Percentiles rank a stretch among this genome's conserved stretches.
These are phyloP conservation scores for Drosophila fulvimacula DNA, from an alignment of 2,888 invertebrate genomes.

Conservation along the genomic window DNA sequence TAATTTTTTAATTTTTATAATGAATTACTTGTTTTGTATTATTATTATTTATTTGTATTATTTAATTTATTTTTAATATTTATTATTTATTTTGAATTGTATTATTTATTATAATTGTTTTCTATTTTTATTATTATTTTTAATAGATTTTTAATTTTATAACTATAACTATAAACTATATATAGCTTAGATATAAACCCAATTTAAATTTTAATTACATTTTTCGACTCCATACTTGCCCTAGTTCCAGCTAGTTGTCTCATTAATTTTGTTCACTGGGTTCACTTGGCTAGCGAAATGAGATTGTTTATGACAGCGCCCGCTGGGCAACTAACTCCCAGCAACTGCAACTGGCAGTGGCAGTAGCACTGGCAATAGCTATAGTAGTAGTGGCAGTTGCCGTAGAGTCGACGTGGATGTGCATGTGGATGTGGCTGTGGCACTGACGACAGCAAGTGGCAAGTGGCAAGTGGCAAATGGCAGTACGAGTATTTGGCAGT, in stretches of 20 bases:
- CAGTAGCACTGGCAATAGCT: slow-evolving; percentile 14
- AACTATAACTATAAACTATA: too few species aligned
- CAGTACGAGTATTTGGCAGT: slow-evolving; percentile 69
- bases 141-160: too few species aligned
- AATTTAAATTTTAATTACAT: neutral
- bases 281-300: slow-evolving; percentile 49
- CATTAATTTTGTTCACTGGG: slow-evolving; percentile 40
- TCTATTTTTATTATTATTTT: too few species aligned
- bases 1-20: too few species aligned
- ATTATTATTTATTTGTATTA: too few species aligned
- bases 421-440: slow-evolving; percentile 19
- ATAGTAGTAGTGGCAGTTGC: neutral
- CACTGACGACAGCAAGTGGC: slow-evolving; percentile 62
- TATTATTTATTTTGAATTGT: too few species aligned
- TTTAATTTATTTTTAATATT: too few species aligned
- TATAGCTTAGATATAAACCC: neutral
- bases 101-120: too few species aligned
- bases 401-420: neutral
- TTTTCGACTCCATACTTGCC: neutral
- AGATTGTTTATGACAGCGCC: slow-evolving; percentile 64
- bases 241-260: neutral
- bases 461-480: slow-evolving; percentile 63
- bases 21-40: too few species aligned
- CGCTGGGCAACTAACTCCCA: slow-evolving; percentile 57
- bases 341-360: slow-evolving; percentile 14